A percentile compares a stretch with the other conserved stretches of the same genome.
phyloP scores from a whole-genome alignment of 1,140 invertebrate genomes.

The Papilio helenus region DNA sequence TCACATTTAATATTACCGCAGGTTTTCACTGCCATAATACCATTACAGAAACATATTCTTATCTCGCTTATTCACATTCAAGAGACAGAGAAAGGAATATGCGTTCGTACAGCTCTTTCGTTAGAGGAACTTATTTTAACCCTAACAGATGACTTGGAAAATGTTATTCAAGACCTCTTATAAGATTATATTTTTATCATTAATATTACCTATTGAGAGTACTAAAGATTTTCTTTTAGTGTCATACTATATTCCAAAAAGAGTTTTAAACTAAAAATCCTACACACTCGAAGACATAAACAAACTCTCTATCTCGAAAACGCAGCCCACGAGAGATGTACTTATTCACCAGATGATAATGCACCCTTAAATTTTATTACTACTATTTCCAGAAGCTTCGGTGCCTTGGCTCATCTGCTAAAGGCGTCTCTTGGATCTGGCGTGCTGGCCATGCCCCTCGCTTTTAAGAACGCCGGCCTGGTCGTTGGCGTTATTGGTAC shows the following conservation, averaged over 20 bases:
- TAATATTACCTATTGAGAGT: too few relatives aligned
- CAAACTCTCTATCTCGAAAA: too few relatives aligned
- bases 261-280: too few relatives aligned
- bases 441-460: slow-evolving; percentile 94
- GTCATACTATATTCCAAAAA: too few relatives aligned
- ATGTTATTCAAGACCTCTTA: background rate
- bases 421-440: slow-evolving; percentile 95
- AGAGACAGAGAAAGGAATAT: background rate
- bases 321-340: too few relatives aligned
- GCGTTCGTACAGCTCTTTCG: background rate
- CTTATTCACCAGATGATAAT: too few relatives aligned
- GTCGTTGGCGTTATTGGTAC: slow-evolving; percentile 88
- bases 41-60: background rate
- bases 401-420: slow-evolving; percentile 89
- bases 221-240: too few relatives aligned
- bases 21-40: background rate
- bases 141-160: background rate
- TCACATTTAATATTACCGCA: slow-evolving; percentile 6
- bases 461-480: slow-evolving; percentile 92
- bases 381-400: slow-evolving; percentile 84
- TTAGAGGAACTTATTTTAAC: background rate
- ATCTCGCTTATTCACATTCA: background rate
- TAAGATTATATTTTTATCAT: too few relatives aligned
- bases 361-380: slow-evolving; percentile 19
- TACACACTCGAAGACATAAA: too few relatives aligned